These are phyloP conservation scores for Argopecten irradians DNA, from an alignment of 1,140 invertebrate genomes.

Conservation along the genomic window DNA sequence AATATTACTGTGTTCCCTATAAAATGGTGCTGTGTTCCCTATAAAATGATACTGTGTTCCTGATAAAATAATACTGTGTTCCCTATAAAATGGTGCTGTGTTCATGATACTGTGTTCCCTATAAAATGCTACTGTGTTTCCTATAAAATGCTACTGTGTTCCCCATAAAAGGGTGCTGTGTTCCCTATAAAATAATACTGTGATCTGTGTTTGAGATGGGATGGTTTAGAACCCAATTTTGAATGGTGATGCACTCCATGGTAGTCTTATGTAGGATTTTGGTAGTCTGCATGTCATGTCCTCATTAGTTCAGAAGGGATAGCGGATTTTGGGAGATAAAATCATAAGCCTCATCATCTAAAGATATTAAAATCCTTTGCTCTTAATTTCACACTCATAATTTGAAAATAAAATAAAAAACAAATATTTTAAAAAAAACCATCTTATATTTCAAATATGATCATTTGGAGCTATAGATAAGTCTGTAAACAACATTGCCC, in stretches of 20 bases:
- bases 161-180: no score
- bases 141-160: no score
- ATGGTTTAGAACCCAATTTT: neutral
- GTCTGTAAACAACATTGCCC: neutral
- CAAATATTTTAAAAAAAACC: neutral
- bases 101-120: no score
- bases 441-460: neutral
- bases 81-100: no score
- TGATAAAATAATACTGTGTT: no score
- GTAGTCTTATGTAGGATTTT: neutral
- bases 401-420: no score
- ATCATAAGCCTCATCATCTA: neutral
- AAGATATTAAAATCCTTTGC: neutral
- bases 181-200: no score
- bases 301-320: neutral
- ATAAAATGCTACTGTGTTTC: no score
- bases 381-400: no score
- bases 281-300: neutral
- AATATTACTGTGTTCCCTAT: no score
- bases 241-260: neutral
- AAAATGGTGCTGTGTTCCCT: no score
- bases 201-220: neutral
- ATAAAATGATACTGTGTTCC: no score
- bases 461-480: neutral
- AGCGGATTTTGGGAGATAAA: neutral